phyloP scores from a whole-genome alignment of 35 echinoderm and acorn worm genomes.

The Stichopus chloronotus region DNA sequence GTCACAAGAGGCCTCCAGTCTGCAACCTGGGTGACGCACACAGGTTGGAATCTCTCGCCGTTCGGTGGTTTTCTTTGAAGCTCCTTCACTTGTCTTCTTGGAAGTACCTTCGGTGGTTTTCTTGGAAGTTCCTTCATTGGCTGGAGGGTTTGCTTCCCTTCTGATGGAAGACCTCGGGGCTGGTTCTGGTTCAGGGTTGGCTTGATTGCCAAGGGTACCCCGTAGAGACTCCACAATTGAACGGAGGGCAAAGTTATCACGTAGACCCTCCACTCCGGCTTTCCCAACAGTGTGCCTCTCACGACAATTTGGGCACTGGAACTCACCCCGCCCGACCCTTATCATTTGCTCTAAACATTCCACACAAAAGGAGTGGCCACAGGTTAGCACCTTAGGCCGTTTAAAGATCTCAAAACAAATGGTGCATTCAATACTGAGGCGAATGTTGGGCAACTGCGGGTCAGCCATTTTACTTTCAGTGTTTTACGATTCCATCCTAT shows the following conservation, averaged over 20 bases:
- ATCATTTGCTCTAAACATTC: constrained; percentile 48
- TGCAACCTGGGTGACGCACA: constrained; percentile 24
- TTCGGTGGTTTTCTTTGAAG: background rate
- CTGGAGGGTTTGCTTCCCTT: background rate
- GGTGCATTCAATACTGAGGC: constrained; percentile 34
- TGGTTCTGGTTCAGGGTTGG: background rate
- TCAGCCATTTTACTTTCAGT: background rate
- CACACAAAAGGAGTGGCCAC: constrained; percentile 44
- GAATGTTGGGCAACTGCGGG: background rate
- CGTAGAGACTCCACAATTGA: constrained; percentile 20
- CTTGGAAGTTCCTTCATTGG: background rate
- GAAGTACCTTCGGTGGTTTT: no score
- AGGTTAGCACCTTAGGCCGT: constrained; percentile 31
- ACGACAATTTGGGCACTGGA: constrained; percentile 48
- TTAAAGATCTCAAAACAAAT: constrained; percentile 50
- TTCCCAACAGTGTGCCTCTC: background rate
- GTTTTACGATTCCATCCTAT: no score
- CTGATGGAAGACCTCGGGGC: background rate
- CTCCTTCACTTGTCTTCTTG: background rate
- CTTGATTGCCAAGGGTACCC: constrained; percentile 7
- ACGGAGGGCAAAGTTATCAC: constrained; percentile 29
- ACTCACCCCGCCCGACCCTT: constrained; percentile 7
- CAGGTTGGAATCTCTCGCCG: constrained; percentile 24
- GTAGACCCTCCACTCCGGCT: background rate
- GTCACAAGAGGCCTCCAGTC: constrained; percentile 32